These are phyloP conservation scores for Timema podura DNA, from an alignment of 2,888 invertebrate species.

Conservation along the genomic window DNA sequence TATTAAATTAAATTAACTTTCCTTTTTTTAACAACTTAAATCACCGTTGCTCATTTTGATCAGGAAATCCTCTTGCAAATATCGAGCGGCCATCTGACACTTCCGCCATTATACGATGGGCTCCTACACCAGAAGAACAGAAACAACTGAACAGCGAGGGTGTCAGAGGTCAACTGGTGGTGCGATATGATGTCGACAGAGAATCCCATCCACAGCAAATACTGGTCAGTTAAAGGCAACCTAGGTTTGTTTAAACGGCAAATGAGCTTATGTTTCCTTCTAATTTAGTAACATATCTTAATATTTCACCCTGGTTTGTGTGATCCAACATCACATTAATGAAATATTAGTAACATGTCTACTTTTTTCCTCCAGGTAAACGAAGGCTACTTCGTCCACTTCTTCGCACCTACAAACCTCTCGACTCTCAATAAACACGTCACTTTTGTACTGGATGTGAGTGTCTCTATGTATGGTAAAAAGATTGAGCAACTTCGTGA, in stretches of 20 bases:
- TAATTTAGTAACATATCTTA: too few species aligned
- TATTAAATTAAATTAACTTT: too few species aligned
- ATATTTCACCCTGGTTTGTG: too few species aligned
- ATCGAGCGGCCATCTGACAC: slow-evolving; percentile 18
- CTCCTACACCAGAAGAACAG: slow-evolving; percentile 58
- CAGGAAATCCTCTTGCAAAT: slow-evolving; percentile 14
- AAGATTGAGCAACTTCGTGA: slow-evolving; percentile 45
- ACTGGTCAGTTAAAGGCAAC: slow-evolving; percentile 41
- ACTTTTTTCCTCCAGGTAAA: slow-evolving; percentile 30
- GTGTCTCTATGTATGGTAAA: slow-evolving; percentile 50
- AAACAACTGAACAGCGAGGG: slow-evolving; percentile 49
- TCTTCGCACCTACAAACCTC: slow-evolving; percentile 46
- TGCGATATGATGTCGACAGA: slow-evolving; percentile 64
- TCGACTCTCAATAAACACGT: slow-evolving; percentile 45
- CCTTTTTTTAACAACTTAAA: too few species aligned
- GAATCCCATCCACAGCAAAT: slow-evolving; percentile 57
- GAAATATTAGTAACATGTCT: too few species aligned
- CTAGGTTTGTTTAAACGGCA: too few species aligned
- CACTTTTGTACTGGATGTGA: slow-evolving; percentile 50
- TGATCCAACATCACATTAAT: too few species aligned
- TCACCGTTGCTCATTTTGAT: too few species aligned
- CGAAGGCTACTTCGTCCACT: slow-evolving; percentile 50
- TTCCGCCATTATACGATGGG: slow-evolving; percentile 53
- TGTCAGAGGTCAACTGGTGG: slow-evolving; percentile 60
- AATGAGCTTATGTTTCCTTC: too few species aligned